A percentile compares a stretch with the other conserved stretches of the same genome.
Conservation (phyloP, 2,113 vertebrate species). For the Anser brachyrhynchus region DNA sequence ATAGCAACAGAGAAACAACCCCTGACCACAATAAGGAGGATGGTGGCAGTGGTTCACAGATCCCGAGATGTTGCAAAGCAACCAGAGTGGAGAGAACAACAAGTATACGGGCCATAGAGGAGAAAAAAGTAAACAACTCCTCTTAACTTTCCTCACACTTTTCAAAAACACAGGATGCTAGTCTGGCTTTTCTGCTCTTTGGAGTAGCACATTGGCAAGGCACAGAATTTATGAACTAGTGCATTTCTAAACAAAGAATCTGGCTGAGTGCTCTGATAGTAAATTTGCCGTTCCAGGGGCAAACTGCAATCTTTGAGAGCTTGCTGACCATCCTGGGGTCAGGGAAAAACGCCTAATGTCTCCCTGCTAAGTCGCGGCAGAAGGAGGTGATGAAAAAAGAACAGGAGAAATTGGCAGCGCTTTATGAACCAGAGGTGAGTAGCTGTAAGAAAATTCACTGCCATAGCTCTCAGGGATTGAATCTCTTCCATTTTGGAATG, state of each 20-base stretch:
- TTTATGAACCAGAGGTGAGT: slow-evolving; percentile 81
- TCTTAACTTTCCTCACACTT: neutral
- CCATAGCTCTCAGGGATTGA: neutral
- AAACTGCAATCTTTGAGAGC: neutral
- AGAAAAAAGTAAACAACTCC: neutral
- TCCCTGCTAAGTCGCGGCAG: slow-evolving; percentile 81
- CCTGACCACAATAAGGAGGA: slow-evolving; percentile 11
- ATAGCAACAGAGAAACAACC: slow-evolving; percentile 71
- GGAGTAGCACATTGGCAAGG: slow-evolving; percentile 10
- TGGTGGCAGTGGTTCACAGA: neutral
- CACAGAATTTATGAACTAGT: neutral
- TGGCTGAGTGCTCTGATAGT: neutral
- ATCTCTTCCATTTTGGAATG: neutral
- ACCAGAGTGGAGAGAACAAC: neutral
- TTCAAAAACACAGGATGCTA: neutral
- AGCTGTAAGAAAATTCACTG: neutral
- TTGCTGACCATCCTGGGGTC: neutral
- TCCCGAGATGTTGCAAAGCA: slow-evolving; percentile 46
- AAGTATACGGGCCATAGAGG: neutral
- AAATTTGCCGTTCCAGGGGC: slow-evolving; percentile 25
- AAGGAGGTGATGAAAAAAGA: slow-evolving; percentile 68
- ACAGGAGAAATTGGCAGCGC: slow-evolving; percentile 79
- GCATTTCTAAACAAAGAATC: slow-evolving; percentile 33
- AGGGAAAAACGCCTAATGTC: slow-evolving; percentile 74
- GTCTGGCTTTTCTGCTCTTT: neutral